These are phyloP conservation scores for Cairina moschata DNA, from an alignment of 2,113 vertebrate species.

Conservation along the genomic window DNA sequence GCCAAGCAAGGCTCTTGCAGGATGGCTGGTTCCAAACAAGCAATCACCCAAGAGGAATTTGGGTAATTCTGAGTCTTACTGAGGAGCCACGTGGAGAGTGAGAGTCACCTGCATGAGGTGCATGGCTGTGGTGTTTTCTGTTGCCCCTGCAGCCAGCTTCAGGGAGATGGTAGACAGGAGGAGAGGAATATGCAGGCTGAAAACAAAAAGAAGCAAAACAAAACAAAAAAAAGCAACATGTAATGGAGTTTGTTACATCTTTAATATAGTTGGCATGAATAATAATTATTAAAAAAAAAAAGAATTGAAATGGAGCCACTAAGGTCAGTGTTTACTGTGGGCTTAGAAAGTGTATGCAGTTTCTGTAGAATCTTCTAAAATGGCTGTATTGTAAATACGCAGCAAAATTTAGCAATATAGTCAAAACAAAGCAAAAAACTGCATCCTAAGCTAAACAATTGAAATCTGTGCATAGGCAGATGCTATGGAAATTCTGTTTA, in stretches of 20 bases:
- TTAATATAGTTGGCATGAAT: not conserved
- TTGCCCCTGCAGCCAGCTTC: not conserved
- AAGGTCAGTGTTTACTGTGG: not conserved
- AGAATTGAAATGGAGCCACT: not conserved
- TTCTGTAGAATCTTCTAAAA: not conserved
- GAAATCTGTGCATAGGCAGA: not conserved
- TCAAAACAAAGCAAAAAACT: not conserved
- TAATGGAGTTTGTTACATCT: not conserved
- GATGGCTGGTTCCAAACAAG: not conserved
- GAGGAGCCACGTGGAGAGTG: not conserved
- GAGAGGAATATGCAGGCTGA: not conserved
- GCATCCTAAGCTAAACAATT: not conserved
- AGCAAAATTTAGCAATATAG: not conserved
- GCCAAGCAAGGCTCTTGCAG: not conserved
- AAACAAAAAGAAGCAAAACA: not conserved
- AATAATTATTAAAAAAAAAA: too few relatives aligned
- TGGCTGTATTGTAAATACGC: not conserved
- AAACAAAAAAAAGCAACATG: not conserved
- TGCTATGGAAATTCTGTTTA: not conserved
- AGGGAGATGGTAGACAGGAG: not conserved
- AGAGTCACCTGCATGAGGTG: not conserved
- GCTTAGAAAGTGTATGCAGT: not conserved
- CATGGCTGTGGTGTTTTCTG: not conserved
- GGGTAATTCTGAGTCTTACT: not conserved
- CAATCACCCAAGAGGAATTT: accelerated